A percentile compares a stretch with the other conserved stretches of the same genome.
phyloP scores from a whole-genome alignment of 2,888 invertebrate species.

The Tachina fera region DNA sequence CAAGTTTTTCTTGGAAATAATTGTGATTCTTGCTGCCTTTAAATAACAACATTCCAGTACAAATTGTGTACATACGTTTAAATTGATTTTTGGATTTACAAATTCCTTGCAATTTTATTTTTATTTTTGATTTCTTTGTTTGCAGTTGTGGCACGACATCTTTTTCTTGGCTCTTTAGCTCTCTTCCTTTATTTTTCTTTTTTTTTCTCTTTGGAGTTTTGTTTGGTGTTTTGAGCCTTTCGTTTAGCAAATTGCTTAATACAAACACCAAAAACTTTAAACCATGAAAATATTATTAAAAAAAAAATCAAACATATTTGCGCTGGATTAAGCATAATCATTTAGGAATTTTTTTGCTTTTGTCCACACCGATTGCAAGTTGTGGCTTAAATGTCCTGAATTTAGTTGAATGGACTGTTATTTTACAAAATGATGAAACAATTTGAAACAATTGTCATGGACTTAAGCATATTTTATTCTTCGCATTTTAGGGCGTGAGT shows the following conservation, averaged over 20 bases:
- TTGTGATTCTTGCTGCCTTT: slow-evolving; percentile 79
- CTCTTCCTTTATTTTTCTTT: too few species aligned
- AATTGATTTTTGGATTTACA: slow-evolving; percentile 72
- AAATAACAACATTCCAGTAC: slow-evolving; percentile 80
- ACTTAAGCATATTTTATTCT: slow-evolving; percentile 3
- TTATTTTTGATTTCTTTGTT: not conserved
- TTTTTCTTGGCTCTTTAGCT: slow-evolving; percentile 33
- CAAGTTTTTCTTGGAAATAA: slow-evolving; percentile 80
- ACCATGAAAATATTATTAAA: slow-evolving; percentile 17
- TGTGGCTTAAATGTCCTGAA: slow-evolving; percentile 47
- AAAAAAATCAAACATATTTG: slow-evolving; percentile 57
- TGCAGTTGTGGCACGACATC: slow-evolving; percentile 32
- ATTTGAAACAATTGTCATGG: slow-evolving; percentile 52
- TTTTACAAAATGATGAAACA: slow-evolving; percentile 53
- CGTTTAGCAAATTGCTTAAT: slow-evolving; percentile 72
- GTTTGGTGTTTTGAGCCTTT: not conserved
- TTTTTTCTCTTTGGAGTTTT: not conserved
- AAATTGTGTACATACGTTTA: slow-evolving; percentile 78
- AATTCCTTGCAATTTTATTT: slow-evolving; percentile 59
- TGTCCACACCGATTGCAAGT: slow-evolving; percentile 21
- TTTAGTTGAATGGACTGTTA: slow-evolving; percentile 51
- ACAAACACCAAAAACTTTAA: slow-evolving; percentile 52
- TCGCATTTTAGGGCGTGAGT: not conserved
- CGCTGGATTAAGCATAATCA: slow-evolving; percentile 68
- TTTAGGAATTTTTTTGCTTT: slow-evolving; percentile 58